Evolutionary conservation across 2,113 vertebrate genomes (phyloP).

Genomic region (Stictonetta naevosa): DNA sequence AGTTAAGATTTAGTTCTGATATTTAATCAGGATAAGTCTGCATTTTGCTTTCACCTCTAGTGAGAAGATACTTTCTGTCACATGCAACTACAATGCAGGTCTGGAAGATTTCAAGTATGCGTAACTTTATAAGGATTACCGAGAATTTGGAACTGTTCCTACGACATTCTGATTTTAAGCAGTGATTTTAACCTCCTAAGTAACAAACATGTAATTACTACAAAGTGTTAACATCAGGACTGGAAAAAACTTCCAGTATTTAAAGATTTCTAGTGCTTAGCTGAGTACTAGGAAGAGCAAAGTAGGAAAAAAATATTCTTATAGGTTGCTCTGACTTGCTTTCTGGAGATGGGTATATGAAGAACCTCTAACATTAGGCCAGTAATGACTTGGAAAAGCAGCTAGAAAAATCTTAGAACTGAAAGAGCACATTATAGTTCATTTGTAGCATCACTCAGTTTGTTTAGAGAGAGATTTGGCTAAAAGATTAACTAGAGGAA

Average conservation of each 20-base stretch:
- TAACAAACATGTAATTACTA: not conserved
- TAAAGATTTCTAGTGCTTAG: not conserved
- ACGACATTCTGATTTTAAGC: not conserved
- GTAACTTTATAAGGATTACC: not conserved
- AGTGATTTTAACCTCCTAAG: not conserved
- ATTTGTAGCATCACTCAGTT: not conserved
- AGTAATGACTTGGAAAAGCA: not conserved
- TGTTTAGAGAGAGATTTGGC: not conserved
- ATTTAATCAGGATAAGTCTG: not conserved
- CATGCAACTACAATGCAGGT: not conserved
- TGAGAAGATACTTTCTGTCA: not conserved
- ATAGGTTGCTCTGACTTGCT: not conserved
- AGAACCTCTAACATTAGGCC: not conserved
- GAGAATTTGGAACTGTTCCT: not conserved
- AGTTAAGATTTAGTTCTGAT: not conserved
- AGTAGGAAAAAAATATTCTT: not conserved
- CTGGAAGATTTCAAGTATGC: not conserved
- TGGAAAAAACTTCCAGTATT: not conserved
- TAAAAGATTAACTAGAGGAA: not conserved
- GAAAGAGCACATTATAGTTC: not conserved
- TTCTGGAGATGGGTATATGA: not conserved
- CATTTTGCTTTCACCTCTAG: not conserved
- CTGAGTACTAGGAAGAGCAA: not conserved
- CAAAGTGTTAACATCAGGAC: not conserved
- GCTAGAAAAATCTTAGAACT: not conserved